Percentiles rank a stretch among this genome's conserved stretches.
These are phyloP conservation scores for Hyles euphorbiae DNA, from an alignment of 1,140 invertebrate genomes.

Conservation along the genomic window DNA sequence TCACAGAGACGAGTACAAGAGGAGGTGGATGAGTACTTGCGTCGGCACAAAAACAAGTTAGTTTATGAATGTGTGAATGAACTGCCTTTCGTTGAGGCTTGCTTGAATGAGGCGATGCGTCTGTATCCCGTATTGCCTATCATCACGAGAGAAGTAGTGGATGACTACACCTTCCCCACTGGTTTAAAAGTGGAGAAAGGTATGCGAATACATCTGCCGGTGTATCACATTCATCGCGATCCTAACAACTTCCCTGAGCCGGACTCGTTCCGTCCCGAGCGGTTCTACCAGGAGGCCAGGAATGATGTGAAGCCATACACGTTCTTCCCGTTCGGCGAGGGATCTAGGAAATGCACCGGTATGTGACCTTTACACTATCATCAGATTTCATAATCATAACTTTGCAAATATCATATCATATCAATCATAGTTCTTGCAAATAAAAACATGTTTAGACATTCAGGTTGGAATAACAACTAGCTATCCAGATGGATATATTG, in stretches of 20 bases:
- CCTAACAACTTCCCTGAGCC: constrained; percentile 77
- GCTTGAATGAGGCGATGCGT: constrained; percentile 30
- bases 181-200: constrained; percentile 37
- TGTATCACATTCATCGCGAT: constrained; percentile 55
- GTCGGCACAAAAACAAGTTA: constrained; percentile 46
- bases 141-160: constrained; percentile 25
- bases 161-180: constrained; percentile 49
- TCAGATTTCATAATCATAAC: no score
- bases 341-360: constrained; percentile 31
- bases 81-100: constrained; percentile 37
- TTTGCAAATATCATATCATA: no score
- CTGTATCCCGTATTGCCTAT: constrained; percentile 38
- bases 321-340: constrained; percentile 31
- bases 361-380: constrained; percentile 1
- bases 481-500: no score
- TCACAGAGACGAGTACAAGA: constrained; percentile 65
- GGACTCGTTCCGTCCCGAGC: constrained; percentile 79
- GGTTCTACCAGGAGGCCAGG: constrained; percentile 74
- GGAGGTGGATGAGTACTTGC: constrained; percentile 72
- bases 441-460: no score
- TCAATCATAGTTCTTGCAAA: no score
- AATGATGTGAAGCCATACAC: constrained; percentile 22
- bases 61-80: constrained; percentile 53
- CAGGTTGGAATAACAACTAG: no score
- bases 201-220: constrained; percentile 38